These are phyloP conservation scores for Dynastes hyllus DNA, from an alignment of 2,888 invertebrate genomes.

Conservation along the genomic window DNA sequence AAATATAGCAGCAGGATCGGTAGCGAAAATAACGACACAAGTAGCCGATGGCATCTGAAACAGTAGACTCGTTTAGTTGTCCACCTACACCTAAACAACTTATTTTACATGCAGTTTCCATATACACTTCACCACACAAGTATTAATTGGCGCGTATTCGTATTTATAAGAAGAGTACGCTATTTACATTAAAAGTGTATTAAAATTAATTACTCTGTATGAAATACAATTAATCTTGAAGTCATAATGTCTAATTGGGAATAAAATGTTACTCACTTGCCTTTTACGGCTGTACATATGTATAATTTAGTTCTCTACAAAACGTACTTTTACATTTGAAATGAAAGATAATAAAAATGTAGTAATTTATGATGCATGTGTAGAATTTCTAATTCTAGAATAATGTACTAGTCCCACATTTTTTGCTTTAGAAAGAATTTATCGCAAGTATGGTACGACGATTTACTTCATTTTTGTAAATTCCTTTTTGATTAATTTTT, in stretches of 20 bases:
- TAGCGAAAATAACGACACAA: constrained; percentile 52
- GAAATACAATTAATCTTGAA: constrained; percentile 1
- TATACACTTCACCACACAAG: constrained; percentile 33
- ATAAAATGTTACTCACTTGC: background rate
- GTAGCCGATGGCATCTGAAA: constrained; percentile 55
- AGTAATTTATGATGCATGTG: no score
- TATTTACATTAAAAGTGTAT: background rate
- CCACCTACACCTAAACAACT: constrained; percentile 58
- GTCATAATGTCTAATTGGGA: constrained; percentile 3
- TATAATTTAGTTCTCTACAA: no score
- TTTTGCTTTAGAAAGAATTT: no score
- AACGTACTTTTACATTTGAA: no score
- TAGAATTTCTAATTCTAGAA: no score
- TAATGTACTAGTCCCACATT: no score
- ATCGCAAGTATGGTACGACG: no score
- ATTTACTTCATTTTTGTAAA: no score
- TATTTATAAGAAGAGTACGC: background rate
- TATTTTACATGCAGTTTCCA: constrained; percentile 52
- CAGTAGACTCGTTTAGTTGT: constrained; percentile 59
- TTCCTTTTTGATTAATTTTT: no score
- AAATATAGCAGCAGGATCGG: constrained; percentile 50
- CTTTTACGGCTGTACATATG: background rate
- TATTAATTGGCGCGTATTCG: constrained; percentile 43
- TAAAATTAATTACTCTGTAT: constrained; percentile 17
- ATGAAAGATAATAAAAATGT: no score